Base-by-base conservation (phyloP, 35 echinoderm and acorn worm species). In the Acanthaster planci region DNA sequence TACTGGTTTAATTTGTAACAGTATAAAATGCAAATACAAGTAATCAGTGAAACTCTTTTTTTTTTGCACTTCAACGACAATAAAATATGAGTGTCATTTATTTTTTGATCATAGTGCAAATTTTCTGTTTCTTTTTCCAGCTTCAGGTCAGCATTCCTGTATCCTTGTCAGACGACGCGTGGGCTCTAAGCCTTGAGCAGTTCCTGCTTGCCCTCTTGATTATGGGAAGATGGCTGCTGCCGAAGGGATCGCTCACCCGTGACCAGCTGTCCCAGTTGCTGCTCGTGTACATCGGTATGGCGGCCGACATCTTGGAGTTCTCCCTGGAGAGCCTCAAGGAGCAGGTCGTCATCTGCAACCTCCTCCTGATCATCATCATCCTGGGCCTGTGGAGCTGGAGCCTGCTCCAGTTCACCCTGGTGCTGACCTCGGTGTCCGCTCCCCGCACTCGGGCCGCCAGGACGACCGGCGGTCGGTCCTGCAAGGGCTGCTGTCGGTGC, bases 261-360 rank as follows among this genome's bases (percentile, higher is more conserved):
- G 92, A 94, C 51, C 92, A 99, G 38, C 79, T 99, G 5, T 99
- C 92, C 16, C 87, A 94, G 18, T 81, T 99, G 15, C 84, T 99
- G 16, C 82, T 99, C 26, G 96, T 94, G 0, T 93, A 91, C 86
- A 89, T 99, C 31, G 96, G 92, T 42, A 99, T 99, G 96, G 88
- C 96, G 27, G 96, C 96, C n/a, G 94, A 97, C 75, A 97, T 97
- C 67, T 83, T 97, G 38, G 94, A 97, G 52, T 97, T 97, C 60
- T 91, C 77, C 21, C 55, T 77, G 8, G 96, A 99, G 83, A 91
- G 82, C 29, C 31, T 99, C 9, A 88, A 99, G 40, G 92, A 91
- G 52, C 72, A 86, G 23, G 85, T 44, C 10, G 89, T 94, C 38
- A 84, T 82, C 80, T 99, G 96, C 51, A 83, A 99, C 47, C n/a